Evolutionary conservation across 2,797 vertebrate genomes (phyloP), one percentile per base, ranked within the genome.

Genomic region (Syncerus caffer): DNA sequence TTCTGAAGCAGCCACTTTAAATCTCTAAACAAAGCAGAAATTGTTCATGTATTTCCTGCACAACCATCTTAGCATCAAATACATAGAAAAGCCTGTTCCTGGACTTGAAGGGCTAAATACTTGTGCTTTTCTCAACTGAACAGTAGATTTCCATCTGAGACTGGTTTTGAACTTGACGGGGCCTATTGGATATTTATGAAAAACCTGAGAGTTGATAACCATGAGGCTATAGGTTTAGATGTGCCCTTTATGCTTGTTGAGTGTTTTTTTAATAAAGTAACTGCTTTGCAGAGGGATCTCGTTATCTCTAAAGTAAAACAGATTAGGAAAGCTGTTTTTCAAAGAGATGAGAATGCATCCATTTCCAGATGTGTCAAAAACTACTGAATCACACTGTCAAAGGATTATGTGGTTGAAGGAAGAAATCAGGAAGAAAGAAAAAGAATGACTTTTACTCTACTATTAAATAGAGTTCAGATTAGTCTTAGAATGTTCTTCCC

Each of bases 291-390:
- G 97, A 98, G 98, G 96, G 97, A 97, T 98, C 97, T 98, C 97
- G 97, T 98, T 97, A 98, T 98, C 97, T 97, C 96, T 98, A 97
- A 98, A 97, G 94, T 97, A 98, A 98, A 98, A 98, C 97, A 98
- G 97, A 98, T 98, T 98, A 98, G 96, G 96, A 96, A 96, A 97
- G 97, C 97, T 98, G 97, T 97, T 98, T 98, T 98, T 97, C 98
- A 98, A 98, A 98, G 97, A 85, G 96, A 98, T 96, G 80, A 93
- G 96, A 98, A 98, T 57, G 91, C 91, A 62, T 98, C 91, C 82
- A 97, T 95, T 98, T 98, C 98, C 97, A 98, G 98, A 98, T 98
- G 97, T 98, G 95, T 98, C 96, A 98, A 96, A 98, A 97, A 97
- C 97, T 98, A 98, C 98, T 98, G 96, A 97, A 97, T 98, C 98